Base-by-base conservation (phyloP, 2,113 vertebrate genomes). In the Calonectris borealis region DNA sequence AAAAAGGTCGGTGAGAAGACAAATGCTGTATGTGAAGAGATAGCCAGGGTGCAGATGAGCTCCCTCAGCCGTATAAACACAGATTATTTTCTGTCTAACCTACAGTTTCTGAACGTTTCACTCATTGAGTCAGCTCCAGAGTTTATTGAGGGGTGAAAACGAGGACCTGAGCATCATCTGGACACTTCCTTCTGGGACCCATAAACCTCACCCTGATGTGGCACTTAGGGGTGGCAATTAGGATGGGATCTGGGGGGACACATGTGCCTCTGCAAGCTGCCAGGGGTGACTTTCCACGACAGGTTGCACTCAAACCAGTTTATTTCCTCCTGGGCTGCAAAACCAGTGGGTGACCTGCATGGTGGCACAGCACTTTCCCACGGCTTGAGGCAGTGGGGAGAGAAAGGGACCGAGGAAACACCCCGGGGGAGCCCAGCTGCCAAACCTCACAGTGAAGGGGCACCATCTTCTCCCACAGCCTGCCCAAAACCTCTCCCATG, bases 41-140 rank as follows among this genome's bases (percentile, higher is more conserved):
- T 85, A 91, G 36, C 14, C 77, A 84, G 22, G 78, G 48, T 72
- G 70, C 91, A 95, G 81, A 82, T 83, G 77, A 91, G 73, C 88
- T 83, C 83, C 75, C 44, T 26, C 70, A 87, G 62, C 36, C 73
- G 14, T 68, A 79, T 90, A 95, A 95, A 97, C 87, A 97, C 61
- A 5, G 20, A 26, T 88, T 88, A 73, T 90, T 94, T 95, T 93
- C 95, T 79, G 34, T 51, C 51, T 81, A 29, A 85, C 38, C 20
- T 57, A 27, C 17, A 26, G 36, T 69, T 82, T 68, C 31, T 10
- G 31, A 49, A 60, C 5, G 5, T 16, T 83, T 94, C 34, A 34
- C 68, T 96, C 25, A 10, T 46, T 70, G 78, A 90, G 57, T 85
- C 83, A 42, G 58, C 66, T 86, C 26, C n/a, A 24, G 83, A 93